A percentile compares a stretch with the other conserved stretches of the same genome.
phyloP scores from a whole-genome alignment of 2,113 vertebrate species.

The Epinephelus fuscoguttatus region DNA sequence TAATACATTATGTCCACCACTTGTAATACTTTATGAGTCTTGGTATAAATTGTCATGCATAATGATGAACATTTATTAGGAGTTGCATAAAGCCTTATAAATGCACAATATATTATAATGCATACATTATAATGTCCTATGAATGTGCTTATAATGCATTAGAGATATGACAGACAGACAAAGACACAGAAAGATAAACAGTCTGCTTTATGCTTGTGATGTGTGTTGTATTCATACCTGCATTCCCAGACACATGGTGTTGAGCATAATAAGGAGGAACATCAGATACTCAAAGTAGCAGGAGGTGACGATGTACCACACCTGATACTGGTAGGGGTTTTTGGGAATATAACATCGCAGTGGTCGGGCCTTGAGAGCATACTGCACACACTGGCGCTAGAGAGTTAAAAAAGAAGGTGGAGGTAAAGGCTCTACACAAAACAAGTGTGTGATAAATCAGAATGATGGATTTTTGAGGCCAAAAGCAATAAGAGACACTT shows the following conservation, averaged over 20 bases:
- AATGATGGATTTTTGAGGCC: not conserved
- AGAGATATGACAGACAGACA: not conserved
- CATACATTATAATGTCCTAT: no score
- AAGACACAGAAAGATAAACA: not conserved
- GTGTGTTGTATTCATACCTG: conserved; percentile 84
- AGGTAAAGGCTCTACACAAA: not conserved
- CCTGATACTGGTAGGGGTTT: conserved; percentile 93
- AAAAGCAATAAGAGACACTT: not conserved
- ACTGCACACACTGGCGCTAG: conserved; percentile 96
- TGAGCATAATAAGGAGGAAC: conserved; percentile 95
- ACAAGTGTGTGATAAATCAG: not conserved
- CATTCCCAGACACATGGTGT: conserved; percentile 96
- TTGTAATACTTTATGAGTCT: no score
- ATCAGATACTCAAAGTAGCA: conserved; percentile 98
- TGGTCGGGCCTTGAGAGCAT: conserved; percentile 93
- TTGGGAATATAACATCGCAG: conserved; percentile 95
- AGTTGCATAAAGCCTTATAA: no score
- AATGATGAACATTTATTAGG: no score
- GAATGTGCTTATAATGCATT: no score
- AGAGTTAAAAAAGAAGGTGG: not conserved
- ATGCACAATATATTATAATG: no score
- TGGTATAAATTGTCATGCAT: no score
- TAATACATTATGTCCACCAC: no score
- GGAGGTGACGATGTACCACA: conserved; percentile 96
- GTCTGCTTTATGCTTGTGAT: not conserved